Evolutionary conservation across 1,140 invertebrate genomes (phyloP).

Genomic region (Orius laevigatus): DNA sequence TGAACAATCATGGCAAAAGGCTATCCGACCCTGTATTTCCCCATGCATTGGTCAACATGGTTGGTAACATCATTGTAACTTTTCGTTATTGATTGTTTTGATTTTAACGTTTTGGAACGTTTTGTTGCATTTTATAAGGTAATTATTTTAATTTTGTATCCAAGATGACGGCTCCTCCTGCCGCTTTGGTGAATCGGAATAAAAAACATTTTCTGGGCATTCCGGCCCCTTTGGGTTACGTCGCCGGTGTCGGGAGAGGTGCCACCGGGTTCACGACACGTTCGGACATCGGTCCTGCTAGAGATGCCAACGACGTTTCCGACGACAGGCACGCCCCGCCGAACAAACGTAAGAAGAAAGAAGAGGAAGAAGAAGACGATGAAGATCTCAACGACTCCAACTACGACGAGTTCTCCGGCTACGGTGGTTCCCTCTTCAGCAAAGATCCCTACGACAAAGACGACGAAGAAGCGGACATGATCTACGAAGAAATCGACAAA

Average conservation of each 20-base stretch:
- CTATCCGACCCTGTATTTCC: no score
- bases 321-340: conserved; percentile 93
- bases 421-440: conserved; percentile 93
- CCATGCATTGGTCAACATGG: no score
- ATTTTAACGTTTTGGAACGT: no score
- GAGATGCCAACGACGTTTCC: conserved; percentile 95
- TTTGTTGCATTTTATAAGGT: no score
- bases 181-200: conserved; percentile 36
- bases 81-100: no score
- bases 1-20: no score
- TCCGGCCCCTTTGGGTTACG: conserved; percentile 86
- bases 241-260: conserved; percentile 89
- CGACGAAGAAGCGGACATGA: conserved; percentile 97
- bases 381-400: conserved; percentile 99
- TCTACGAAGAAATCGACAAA: conserved; percentile 97
- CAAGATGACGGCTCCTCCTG: conserved; percentile 22
- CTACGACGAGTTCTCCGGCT: conserved; percentile 99
- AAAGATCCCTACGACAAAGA: conserved; percentile 99
- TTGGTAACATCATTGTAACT: no score
- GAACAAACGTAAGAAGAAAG: conserved; percentile 78
- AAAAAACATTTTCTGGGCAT: conserved; percentile 85
- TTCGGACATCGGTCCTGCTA: conserved; percentile 98
- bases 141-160: neutral
- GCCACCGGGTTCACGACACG: conserved; percentile 98
- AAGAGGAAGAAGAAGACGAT: conserved; percentile 90